These are phyloP conservation scores for Prosapia bicincta DNA, from an alignment of 2,888 invertebrate genomes.

Conservation along the genomic window DNA sequence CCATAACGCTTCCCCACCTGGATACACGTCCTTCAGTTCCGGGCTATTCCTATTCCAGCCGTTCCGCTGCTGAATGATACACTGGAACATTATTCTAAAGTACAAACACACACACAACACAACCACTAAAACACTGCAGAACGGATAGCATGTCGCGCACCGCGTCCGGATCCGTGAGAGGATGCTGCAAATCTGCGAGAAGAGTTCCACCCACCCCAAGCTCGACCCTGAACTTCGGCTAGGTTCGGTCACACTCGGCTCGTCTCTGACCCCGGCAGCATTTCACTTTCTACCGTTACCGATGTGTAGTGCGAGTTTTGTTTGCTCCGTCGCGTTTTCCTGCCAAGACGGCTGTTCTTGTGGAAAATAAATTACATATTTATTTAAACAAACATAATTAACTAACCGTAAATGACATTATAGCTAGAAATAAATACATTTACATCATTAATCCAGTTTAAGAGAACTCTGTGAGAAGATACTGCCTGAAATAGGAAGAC, in stretches of 20 bases:
- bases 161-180: neutral
- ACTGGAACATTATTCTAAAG: constrained; percentile 64
- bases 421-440: no score
- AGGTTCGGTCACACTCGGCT: constrained; percentile 14
- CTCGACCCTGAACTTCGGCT: constrained; percentile 27
- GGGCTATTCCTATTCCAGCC: constrained; percentile 71
- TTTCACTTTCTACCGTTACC: constrained; percentile 5
- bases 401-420: no score
- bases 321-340: neutral
- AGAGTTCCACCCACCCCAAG: constrained; percentile 21
- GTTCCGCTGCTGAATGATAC: constrained; percentile 75
- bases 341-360: no score
- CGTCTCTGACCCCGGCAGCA: neutral
- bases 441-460: no score
- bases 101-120: constrained; percentile 3
- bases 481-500: no score
- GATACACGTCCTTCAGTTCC: constrained; percentile 68
- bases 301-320: neutral
- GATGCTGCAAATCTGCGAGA: constrained; percentile 21
- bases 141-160: neutral
- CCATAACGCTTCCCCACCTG: no score
- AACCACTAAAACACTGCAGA: neutral
- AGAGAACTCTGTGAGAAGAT: no score
- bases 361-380: no score
- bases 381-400: no score